A percentile compares a stretch with the other conserved stretches of the same genome.
phyloP scores from a whole-genome alignment of 2,113 vertebrate species.

The Perccottus glenii region DNA sequence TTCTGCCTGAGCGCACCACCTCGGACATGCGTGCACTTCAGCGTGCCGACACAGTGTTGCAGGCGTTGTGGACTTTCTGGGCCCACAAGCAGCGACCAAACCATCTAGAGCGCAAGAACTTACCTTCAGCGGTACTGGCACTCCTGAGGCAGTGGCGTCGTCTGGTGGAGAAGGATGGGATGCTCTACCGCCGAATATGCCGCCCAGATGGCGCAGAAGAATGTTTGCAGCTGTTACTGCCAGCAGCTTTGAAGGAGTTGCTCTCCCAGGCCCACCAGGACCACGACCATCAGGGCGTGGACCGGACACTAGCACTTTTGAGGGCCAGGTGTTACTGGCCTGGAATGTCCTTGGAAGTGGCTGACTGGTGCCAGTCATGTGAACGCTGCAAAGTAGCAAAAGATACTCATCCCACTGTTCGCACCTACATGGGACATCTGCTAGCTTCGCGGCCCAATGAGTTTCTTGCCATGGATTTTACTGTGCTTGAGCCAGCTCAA shows the following conservation, averaged over 20 bases:
- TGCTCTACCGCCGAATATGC: background rate
- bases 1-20: background rate
- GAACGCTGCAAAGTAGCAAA: constrained; percentile 15
- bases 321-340: constrained; percentile 14
- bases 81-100: background rate
- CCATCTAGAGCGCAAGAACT: background rate
- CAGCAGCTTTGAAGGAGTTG: background rate
- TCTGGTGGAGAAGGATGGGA: background rate
- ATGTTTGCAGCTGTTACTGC: background rate
- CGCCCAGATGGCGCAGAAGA: background rate
- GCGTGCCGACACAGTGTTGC: background rate
- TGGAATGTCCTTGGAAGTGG: background rate
- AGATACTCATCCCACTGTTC: background rate
- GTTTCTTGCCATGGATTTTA: constrained; percentile 10
- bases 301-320: background rate
- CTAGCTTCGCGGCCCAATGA: constrained; percentile 11
- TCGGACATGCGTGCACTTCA: background rate
- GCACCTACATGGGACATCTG: constrained; percentile 8
- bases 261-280: background rate
- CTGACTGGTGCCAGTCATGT: background rate
- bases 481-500: too few relatives aligned
- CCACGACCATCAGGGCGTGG: constrained; percentile 20
- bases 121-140: background rate
- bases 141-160: background rate
- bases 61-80: background rate